Evolutionary conservation across 2,888 invertebrate species (phyloP), one percentile per base, ranked within the genome.

Genomic region (Cetonia aurata): DNA sequence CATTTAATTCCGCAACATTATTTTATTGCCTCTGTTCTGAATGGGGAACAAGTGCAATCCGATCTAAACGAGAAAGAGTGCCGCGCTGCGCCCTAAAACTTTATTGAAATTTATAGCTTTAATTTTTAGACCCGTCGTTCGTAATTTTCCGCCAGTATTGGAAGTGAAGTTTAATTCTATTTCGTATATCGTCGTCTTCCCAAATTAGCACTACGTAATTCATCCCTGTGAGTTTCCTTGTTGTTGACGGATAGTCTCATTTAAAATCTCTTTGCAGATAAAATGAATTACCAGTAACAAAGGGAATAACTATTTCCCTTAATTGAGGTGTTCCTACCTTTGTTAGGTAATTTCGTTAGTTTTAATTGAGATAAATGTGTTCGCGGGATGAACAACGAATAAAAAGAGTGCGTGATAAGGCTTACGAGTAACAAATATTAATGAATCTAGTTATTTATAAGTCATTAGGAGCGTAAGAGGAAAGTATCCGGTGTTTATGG

Each of bases 261-360:
- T 65, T 37, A 50, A 65, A 65, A 50, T 65, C 62, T 65, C 62
- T 52, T 65, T 65, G 57, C 37, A 17, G 37, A 25, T 46, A 37
- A 65, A 65, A 50, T 65, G 62, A 65, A 50, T 65, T 65, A 65
- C 50, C 50, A 65, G 37, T 50, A 65, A 65, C 62, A 65, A 65
- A 65, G 62, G 50, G 62, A 65, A 65, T 65, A 65, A 65, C 62
- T 65, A 65, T 65, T 65, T 52, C n/a, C 62, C 62, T 65, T 65
- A 65, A 65, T 65, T 65, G 52, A 50, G 46, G 50, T 37, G 62
- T 50, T 52, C 50, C 50, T 31, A 50, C 52, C 41, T 65, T 62
- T 50, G 50, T 65, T 65, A 50, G 46, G 50, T 65, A 65, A 65
- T 65, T 65, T 65, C 50, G 62, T 65, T 65, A 50, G 13, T 37